Evolutionary conservation across 2,888 invertebrate genomes (phyloP), one percentile per base, ranked within the genome.

Genomic region (Drosophila borborema): DNA sequence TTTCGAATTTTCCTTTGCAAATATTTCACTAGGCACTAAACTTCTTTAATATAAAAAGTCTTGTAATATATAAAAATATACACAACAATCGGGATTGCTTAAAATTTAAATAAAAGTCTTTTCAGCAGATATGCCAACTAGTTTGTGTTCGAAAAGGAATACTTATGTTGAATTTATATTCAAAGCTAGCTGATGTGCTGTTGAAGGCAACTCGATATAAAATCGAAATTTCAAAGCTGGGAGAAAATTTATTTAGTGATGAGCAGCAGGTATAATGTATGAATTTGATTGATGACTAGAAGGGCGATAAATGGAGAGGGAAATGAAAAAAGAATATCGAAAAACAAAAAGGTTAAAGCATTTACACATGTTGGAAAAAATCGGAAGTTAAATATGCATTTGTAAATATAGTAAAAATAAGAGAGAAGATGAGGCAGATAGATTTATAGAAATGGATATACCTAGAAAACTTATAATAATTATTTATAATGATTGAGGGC

Each of bases 1-100:
- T 62, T 62, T 62, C 12, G 55, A 54, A 41, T 34, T 61, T 16
- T 6, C 31, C 31, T 2, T 40, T 31, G 16, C 14, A 40, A 48
- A 40, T 28, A 23, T 48, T 48, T 28, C 16, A 46, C 20, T 7
- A 20, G 6, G n/a, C 18, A 8, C 14, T 16, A 8, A 8, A 31
- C 10, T 10, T 60, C 10, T 18, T 16, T 16, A n/a, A 16, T 28
- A 28, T 48, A 9, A 3, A n/a, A 36, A 31, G 14, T 14, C n/a
- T 1, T 7, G 7, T 40, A 40, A 12, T 38, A 36, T n/a, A 36
- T n/a, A 9, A 36, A 46, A 8, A 36, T 12, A 58, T 31, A n/a
- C 7, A 40, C 14, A 38, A 38, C 38, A 45, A 18, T n/a, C 12
- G 5, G 12, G 14, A 28, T 16, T 16, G 48, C 28, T 60, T 6